A percentile compares a stretch with the other conserved stretches of the same genome.
phyloP scores from a whole-genome alignment of 2,113 vertebrate species.

The Beaufortia kweichowensis region DNA sequence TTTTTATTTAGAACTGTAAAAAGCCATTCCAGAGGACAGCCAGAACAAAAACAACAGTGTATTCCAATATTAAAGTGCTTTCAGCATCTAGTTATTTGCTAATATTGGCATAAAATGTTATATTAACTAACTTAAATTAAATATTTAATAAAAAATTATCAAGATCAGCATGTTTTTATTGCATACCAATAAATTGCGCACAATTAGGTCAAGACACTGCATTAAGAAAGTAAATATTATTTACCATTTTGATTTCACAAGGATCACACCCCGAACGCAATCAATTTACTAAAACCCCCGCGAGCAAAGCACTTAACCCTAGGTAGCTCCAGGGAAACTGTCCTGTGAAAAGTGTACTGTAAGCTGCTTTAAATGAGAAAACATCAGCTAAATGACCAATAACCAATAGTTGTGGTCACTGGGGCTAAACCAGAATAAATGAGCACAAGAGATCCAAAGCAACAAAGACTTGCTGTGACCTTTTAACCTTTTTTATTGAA shows the following conservation, averaged over 20 bases:
- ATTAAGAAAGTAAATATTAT: constrained; percentile 1
- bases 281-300: background rate
- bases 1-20: too few relatives aligned
- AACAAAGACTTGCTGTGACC: constrained; percentile 28
- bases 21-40: too few relatives aligned
- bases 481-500: constrained; percentile 9
- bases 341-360: background rate
- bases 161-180: too few relatives aligned
- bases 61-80: too few relatives aligned
- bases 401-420: constrained; percentile 8
- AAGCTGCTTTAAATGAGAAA: constrained; percentile 32
- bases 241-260: background rate
- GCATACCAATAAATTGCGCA: background rate
- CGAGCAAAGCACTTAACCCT: background rate
- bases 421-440: constrained; percentile 32
- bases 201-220: background rate
- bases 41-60: too few relatives aligned
- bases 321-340: constrained; percentile 4
- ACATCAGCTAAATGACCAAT: constrained; percentile 20
- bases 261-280: background rate
- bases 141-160: too few relatives aligned
- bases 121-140: too few relatives aligned
- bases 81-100: too few relatives aligned
- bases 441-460: constrained; percentile 14
- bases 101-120: too few relatives aligned